Conservation (phyloP, 1,140 invertebrate genomes). For the Phthorimaea operculella region DNA sequence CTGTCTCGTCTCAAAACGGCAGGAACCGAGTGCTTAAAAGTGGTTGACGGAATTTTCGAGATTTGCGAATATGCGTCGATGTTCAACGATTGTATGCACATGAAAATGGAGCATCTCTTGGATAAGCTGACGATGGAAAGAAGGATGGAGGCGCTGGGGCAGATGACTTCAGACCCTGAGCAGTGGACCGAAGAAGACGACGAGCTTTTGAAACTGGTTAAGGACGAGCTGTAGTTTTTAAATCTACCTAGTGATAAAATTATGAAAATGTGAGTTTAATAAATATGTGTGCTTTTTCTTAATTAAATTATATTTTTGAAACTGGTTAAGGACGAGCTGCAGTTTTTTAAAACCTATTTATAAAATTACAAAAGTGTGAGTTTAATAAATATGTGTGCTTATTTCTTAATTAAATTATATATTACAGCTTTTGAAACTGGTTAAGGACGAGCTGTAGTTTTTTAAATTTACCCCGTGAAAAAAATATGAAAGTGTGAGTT, state of each 20-base stretch:
- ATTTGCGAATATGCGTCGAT: conserved; percentile 57
- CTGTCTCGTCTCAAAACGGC: conserved; percentile 38
- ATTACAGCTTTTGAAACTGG: conserved; percentile 46
- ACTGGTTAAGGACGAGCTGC: no score
- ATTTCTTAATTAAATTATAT: no score
- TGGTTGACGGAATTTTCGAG: conserved; percentile 46
- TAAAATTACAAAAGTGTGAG: no score
- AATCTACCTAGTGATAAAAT: no score
- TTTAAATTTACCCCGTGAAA: no score
- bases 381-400: no score
- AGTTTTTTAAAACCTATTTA: no score
- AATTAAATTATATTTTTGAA: no score
- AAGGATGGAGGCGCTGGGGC: conserved; percentile 50
- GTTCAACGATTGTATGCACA: conserved; percentile 62
- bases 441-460: conserved; percentile 56
- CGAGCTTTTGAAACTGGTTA: conserved; percentile 47
- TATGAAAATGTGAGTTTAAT: no score
- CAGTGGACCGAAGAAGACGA: conserved; percentile 52
- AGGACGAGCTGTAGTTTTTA: conserved; percentile 56
- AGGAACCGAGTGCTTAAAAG: conserved; percentile 35
- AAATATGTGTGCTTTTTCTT: no score
- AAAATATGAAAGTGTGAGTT: no score
- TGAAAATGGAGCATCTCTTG: conserved; percentile 58
- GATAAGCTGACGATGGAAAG: conserved; percentile 56
- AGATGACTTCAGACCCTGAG: conserved; percentile 46